Conservation (phyloP, 2,888 invertebrate species). For the Orthosia gracilis region DNA sequence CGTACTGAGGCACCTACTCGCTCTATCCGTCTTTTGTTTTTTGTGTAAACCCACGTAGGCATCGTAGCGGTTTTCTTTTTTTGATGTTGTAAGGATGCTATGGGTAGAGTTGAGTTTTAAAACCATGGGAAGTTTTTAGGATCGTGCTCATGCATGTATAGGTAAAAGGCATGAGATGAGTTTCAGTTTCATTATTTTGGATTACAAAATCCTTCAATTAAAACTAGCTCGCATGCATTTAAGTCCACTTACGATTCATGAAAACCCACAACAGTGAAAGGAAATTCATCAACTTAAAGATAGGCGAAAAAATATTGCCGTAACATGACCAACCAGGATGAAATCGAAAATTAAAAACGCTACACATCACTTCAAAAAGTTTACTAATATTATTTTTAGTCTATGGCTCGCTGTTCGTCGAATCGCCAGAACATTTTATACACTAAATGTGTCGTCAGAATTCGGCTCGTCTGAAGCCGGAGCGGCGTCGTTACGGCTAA, state of each 20-base stretch:
- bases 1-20: conserved; percentile 66
- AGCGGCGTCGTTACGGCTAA: conserved; percentile 79
- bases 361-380: conserved; percentile 14
- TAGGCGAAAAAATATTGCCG: too few relatives aligned
- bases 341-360: conserved; percentile 18
- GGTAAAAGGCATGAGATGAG: too few relatives aligned
- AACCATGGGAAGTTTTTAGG: neutral
- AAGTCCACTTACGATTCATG: conserved; percentile 2
- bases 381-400: conserved; percentile 39
- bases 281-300: neutral
- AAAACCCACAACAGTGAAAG: neutral
- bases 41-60: conserved; percentile 68
- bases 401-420: conserved; percentile 49
- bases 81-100: conserved; percentile 47
- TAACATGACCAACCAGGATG: too few relatives aligned
- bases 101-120: conserved; percentile 14
- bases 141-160: neutral
- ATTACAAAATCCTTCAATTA: too few relatives aligned
- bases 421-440: conserved; percentile 67
- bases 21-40: conserved; percentile 74
- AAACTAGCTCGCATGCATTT: neutral
- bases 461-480: conserved; percentile 83
- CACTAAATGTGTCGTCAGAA: conserved; percentile 88
- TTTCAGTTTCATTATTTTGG: neutral
- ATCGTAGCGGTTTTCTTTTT: conserved; percentile 66